Base-by-base conservation (phyloP, 2,888 invertebrate genomes). In the Pseudeuparius sepicola region DNA sequence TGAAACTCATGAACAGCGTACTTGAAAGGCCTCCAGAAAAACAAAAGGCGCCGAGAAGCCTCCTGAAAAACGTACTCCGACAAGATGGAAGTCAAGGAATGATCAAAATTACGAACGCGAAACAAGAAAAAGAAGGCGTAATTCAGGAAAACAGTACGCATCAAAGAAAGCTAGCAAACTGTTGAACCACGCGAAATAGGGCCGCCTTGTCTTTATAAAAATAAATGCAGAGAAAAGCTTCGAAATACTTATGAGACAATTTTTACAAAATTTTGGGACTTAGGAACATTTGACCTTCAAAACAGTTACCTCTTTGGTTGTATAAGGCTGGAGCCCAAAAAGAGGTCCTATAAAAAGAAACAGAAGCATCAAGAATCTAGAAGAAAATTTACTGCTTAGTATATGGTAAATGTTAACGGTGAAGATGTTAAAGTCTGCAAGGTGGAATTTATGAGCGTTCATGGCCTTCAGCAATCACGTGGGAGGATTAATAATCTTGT, bases 401-500 rank as follows among this genome's bases (percentile, higher is more conserved):
- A 25, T 25, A n/a, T n/a, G n/a, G n/a, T n/a, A n/a, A n/a, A n/a
- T n/a, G n/a, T n/a, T n/a, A n/a, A n/a, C n/a, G n/a, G n/a, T n/a
- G n/a, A n/a, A n/a, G n/a, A n/a, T n/a, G n/a, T n/a, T n/a, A n/a
- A n/a, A 27, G 14, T 31, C 6, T 41, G 35, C 26, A 38, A 37
- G 11, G 31, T 31, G 4, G 34, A 40, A 24, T 37, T 40, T 15
- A 31, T 37, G 24, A 34, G 10, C 17, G 26, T 40, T 18, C 37
- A 40, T 34, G 37, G 34, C n/a, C 26, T 36, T 24, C 30, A 34
- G 25, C 30, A 29, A 10, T 38, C 29, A 2, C 24, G 30, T 17
- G 37, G 37, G 4, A 37, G 37, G 17, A 25, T 33, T 2, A 14
- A 40, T 25, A 7, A 30, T 30, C 27, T 40, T 37, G 37, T 37